Conservation (phyloP, 2,113 vertebrate species). For the Egretta garzetta region DNA sequence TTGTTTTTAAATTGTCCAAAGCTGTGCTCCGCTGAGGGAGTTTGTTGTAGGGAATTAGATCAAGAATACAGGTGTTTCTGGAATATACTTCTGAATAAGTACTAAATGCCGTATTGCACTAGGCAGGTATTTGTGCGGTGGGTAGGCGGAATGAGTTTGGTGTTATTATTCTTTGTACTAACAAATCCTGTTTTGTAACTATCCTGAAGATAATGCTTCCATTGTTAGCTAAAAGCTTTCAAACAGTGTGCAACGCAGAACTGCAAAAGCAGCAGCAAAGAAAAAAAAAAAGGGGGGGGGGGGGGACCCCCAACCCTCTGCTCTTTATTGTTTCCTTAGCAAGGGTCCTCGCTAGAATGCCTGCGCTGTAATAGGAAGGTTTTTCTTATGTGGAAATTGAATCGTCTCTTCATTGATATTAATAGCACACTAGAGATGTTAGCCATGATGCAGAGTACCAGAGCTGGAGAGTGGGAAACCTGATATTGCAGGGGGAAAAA, state of each 20-base stretch:
- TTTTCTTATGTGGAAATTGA: constrained; percentile 85
- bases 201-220: constrained; percentile 74
- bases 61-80: constrained; percentile 73
- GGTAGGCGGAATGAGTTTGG: neutral
- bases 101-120: constrained; percentile 5
- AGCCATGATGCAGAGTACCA: constrained; percentile 74
- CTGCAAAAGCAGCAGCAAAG: constrained; percentile 61
- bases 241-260: constrained; percentile 59
- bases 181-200: constrained; percentile 80
- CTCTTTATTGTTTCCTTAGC: constrained; percentile 70
- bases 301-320: neutral
- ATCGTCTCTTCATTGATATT: constrained; percentile 88
- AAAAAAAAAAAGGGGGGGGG: neutral
- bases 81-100: constrained; percentile 15
- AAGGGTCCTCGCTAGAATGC: constrained; percentile 72
- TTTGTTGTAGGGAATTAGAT: constrained; percentile 28
- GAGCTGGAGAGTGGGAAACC: constrained; percentile 78
- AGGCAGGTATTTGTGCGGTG: constrained; percentile 11
- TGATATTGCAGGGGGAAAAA: constrained; percentile 74
- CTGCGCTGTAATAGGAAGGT: constrained; percentile 69
- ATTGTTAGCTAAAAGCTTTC: constrained; percentile 79
- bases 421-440: constrained; percentile 86
- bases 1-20: constrained; percentile 24
- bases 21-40: neutral
- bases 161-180: constrained; percentile 72